Base-by-base conservation (phyloP, 2,797 vertebrate species). In the Ptychobarbus kaznakovi region DNA sequence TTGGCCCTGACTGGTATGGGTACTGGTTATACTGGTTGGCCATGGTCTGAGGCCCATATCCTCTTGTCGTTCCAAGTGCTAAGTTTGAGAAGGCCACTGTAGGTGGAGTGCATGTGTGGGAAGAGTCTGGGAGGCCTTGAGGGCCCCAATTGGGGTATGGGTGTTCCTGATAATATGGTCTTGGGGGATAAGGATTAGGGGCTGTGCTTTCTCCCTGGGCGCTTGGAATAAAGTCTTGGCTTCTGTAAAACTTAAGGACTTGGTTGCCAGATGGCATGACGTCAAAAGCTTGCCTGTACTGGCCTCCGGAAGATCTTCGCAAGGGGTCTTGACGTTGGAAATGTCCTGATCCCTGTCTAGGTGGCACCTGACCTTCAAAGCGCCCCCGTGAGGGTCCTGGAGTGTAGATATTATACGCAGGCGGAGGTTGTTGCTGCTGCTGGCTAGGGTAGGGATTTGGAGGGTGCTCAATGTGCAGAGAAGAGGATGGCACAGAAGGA, bases 251-350 rank as follows among this genome's bases (percentile, higher is more conserved):
- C 82, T 91, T 92, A n/a, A 92, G 87, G 42, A 92, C 90, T 86
- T 92, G 92, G 80, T 92, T 89, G 0, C 91, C 91, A 6, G 92
- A 91, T 35, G 92, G 92, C 91, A 92, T 91, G 80, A 92, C 90
- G 10, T 93, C 92, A 68, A 92, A 92, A 56, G 90, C 90, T 89
- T 92, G 92, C 74, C 91, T 86, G 82, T 93, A 92, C 80, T 93
- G 92, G 38, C 87, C 89, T 28, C 90, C 89, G 22, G 90, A 90
- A 75, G 91, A 92, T 38, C 91, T 89, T 10, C 91, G 87, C 44
- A 91, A 66, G 49, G 82, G 81, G 82, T 91, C 92, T 76, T 90
- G 91, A 16, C 88, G 86, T n/a, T 91, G 92, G 83, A 90, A 90
- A 78, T 46, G 81, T 35, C 75, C 87, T 11, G 79, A 80, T 40